Evolutionary conservation across 2,113 vertebrate species (phyloP), one percentile per base, ranked within the genome.

Genomic region (Callorhinus ursinus): DNA sequence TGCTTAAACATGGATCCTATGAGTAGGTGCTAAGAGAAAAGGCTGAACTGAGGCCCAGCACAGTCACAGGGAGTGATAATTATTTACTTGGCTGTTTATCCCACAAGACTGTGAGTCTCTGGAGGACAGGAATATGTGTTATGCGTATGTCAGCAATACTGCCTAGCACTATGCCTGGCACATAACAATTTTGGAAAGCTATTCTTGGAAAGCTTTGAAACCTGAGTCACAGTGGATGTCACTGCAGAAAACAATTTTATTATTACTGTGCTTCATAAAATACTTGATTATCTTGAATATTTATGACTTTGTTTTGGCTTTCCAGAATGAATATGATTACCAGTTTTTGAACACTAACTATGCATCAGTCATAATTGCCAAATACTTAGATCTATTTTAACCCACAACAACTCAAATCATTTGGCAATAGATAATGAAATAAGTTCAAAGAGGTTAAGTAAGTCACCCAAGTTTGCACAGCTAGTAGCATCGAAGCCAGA

Each of bases 241-340:
- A 95, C 0, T 84, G 36, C 67, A 79, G 92, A 86, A 96, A 96
- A 96, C 74, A 96, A 88, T 87, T 80, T 96, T 93, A 74, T 80
- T 90, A 71, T 95, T 96, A 96, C 93, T 96, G 77, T 92, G 61
- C 69, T 84, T 92, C 57, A 82, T 80, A 96, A 95, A 90, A 87
- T 89, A 76, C 63, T 28, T 88, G 51, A 93, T 55, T 57, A 69
- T 49, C 79, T 49, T 92, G 53, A 77, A 33, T 95, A 49, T 72
- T 88, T 93, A 93, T 84, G 80, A 81, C 61, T 95, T 95, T 95
- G 87, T 89, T 97, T 97, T 94, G 95, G 39, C 89, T 89, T 94
- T 95, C 89, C 26, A 79, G 79, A 84, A 80, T 53, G 53, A 61
- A 76, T 57, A 87, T 18, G 49, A 88, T 90, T 33, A 88, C n/a